phyloP scores from a whole-genome alignment of 1,140 invertebrate genomes.

The Nasonia longicornis region DNA sequence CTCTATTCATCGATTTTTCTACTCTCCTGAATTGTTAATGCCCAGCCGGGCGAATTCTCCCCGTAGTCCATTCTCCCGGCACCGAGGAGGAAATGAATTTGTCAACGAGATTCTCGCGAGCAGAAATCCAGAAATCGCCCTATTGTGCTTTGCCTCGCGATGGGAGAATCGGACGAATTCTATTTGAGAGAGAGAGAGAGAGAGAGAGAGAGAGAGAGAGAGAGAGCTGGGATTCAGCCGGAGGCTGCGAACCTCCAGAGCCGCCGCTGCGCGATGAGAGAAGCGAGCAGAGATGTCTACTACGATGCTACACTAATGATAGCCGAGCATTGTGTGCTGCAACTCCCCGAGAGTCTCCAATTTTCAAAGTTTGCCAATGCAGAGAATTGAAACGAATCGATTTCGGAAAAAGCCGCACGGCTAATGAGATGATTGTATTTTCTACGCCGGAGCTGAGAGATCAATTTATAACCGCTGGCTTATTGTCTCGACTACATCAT shows the following conservation, averaged over 20 bases:
- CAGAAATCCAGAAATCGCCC: slow-evolving; percentile 18
- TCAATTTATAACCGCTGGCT: background rate
- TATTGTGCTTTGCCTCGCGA: background rate
- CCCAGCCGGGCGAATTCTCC: background rate
- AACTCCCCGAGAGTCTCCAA: background rate
- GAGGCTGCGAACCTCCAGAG: background rate
- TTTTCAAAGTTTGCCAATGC: slow-evolving; percentile 16
- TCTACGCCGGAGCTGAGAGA: too few species aligned
- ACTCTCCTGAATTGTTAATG: slow-evolving; percentile 30
- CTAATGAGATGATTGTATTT: background rate
- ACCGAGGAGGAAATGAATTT: slow-evolving; percentile 30
- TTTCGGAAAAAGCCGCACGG: background rate
- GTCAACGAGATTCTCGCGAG: background rate
- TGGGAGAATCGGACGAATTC: slow-evolving; percentile 11
- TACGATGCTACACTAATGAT: slow-evolving; percentile 17
- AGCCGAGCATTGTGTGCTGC: slow-evolving; percentile 4
- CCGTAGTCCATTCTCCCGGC: background rate
- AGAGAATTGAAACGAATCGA: background rate
- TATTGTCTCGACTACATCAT: background rate
- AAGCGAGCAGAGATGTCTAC: background rate
- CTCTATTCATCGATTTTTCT: slow-evolving; percentile 19
- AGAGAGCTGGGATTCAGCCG: background rate
- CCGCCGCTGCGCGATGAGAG: background rate
- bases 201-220: too few species aligned
- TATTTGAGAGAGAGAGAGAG: background rate